Evolutionary conservation across 1,140 invertebrate genomes (phyloP).

Genomic region (honey bee (Apis mellifera)): Amel_HAv3.1 CM009940.2:7398501-7399000

Average conservation of each 20-base stretch:
- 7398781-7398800: no score
- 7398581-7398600: no score
- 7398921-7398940: conserved; percentile 32
- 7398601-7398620: no score
- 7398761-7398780: no score
- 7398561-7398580: neutral
- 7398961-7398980: conserved; percentile 25
- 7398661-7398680: conserved; percentile 5
- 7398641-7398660: neutral
- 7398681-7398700: neutral
- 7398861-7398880: neutral
- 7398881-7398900: neutral
- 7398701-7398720: no score
- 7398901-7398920: conserved; percentile 32
- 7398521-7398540: neutral
- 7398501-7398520: neutral
- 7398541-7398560: neutral
- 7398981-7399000: conserved; percentile 18
- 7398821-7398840: no score
- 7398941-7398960: conserved; percentile 34
- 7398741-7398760: no score
- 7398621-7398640: no score
- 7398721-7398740: no score
- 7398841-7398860: conserved; percentile 10
- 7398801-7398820: no score